phyloP scores from a whole-genome alignment of 2,113 vertebrate species.

The Beaufortia kweichowensis region DNA sequence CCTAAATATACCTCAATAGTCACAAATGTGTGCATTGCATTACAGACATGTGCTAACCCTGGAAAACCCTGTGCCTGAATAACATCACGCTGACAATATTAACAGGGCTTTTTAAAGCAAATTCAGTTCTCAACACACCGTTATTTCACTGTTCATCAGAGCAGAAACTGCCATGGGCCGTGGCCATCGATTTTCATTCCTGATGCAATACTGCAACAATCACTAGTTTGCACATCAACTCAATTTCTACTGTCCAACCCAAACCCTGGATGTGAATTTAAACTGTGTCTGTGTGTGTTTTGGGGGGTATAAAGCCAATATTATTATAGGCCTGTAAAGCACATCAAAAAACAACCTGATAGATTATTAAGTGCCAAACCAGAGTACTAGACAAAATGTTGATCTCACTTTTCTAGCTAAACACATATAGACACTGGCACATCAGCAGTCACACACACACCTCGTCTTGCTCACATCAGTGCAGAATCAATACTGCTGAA shows the following conservation, averaged over 20 bases:
- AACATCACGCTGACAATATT: slow-evolving; percentile 60
- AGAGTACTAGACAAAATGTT: background rate
- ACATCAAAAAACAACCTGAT: slow-evolving; percentile 27
- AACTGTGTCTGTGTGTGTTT: background rate
- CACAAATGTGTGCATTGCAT: background rate
- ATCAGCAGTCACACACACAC: slow-evolving; percentile 7
- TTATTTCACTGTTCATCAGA: slow-evolving; percentile 77
- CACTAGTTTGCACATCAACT: slow-evolving; percentile 69
- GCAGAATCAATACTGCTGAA: slow-evolving; percentile 37
- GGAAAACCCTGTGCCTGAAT: slow-evolving; percentile 49
- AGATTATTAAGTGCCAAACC: slow-evolving; percentile 31
- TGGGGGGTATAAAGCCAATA: background rate
- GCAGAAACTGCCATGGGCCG: slow-evolving; percentile 63
- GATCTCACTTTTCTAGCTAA: background rate
- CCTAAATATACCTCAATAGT: too few species aligned
- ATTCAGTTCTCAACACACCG: slow-evolving; percentile 37
- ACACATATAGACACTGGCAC: background rate
- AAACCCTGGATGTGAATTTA: slow-evolving; percentile 3
- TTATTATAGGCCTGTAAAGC: background rate
- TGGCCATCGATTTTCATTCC: slow-evolving; percentile 67
- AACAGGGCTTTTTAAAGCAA: slow-evolving; percentile 63
- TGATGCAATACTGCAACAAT: slow-evolving; percentile 66
- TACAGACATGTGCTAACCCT: background rate
- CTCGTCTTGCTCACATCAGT: slow-evolving; percentile 7
- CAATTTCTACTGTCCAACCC: slow-evolving; percentile 48